phyloP scores from a whole-genome alignment of 2,797 vertebrate genomes.

The Pangasius larnaudii region DNA sequence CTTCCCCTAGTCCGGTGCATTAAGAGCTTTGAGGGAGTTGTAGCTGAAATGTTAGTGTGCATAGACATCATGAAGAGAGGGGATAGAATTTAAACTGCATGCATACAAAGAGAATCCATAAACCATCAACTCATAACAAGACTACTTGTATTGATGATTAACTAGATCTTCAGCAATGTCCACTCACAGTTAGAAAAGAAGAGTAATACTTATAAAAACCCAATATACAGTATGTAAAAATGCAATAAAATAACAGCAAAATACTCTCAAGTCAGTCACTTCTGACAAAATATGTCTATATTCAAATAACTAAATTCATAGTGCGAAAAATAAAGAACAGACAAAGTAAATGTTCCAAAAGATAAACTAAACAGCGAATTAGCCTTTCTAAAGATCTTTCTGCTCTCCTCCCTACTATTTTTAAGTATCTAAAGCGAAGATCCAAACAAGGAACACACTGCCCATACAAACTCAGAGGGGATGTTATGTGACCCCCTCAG shows the following conservation, averaged over 20 bases:
- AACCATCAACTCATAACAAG: neutral
- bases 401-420: neutral
- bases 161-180: neutral
- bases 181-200: neutral
- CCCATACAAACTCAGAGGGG: neutral
- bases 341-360: neutral
- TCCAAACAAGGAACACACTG: neutral
- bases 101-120: neutral
- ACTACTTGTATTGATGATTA: neutral
- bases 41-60: slow-evolving; percentile 15
- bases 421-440: too few species aligned
- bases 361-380: neutral
- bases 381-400: neutral
- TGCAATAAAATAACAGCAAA: neutral
- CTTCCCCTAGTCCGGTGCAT: slow-evolving; percentile 16
- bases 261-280: neutral
- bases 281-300: neutral
- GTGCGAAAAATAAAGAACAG: neutral
- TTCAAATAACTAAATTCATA: neutral
- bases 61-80: slow-evolving; percentile 33
- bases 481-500: neutral
- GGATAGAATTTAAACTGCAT: slow-evolving; percentile 11
- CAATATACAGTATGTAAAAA: neutral
- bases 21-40: slow-evolving; percentile 33
- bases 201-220: neutral